These are phyloP conservation scores for Anadara kagoshimensis DNA, from an alignment of 1,140 invertebrate genomes.

Conservation along the genomic window DNA sequence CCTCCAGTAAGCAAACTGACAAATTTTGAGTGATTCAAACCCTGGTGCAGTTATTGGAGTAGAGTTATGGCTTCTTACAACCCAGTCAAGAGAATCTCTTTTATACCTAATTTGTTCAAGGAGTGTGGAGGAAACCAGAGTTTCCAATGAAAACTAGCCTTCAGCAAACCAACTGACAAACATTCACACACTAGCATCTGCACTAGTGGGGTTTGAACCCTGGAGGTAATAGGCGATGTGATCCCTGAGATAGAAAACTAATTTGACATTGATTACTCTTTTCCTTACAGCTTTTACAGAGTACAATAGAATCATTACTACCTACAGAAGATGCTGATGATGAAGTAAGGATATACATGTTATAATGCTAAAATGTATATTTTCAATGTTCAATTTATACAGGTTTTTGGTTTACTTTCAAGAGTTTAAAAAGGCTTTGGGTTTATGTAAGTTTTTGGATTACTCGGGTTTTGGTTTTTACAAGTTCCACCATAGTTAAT, in stretches of 20 bases:
- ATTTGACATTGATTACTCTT: not conserved
- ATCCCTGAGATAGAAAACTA: not conserved
- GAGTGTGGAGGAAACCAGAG: not conserved
- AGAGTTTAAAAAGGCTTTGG: not conserved
- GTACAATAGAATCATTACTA: constrained; percentile 5
- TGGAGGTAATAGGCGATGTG: no score
- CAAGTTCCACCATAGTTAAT: not conserved
- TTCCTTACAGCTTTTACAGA: constrained; percentile 12
- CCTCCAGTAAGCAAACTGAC: no score
- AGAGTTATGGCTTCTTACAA: no score
- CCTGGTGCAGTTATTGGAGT: no score
- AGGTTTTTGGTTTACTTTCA: not conserved
- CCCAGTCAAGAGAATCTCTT: no score
- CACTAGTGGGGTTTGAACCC: not conserved
- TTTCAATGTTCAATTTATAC: no score
- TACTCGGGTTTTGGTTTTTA: not conserved
- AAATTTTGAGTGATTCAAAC: no score
- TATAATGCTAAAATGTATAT: no score
- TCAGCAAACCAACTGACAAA: no score
- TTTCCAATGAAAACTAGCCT: not conserved
- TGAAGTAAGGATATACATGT: not conserved
- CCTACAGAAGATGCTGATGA: constrained; percentile 15
- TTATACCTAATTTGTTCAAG: not conserved
- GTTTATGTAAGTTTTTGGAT: not conserved
- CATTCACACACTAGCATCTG: not conserved